phyloP scores from a whole-genome alignment of 2,888 invertebrate genomes.

The Drosophila falleni region DNA sequence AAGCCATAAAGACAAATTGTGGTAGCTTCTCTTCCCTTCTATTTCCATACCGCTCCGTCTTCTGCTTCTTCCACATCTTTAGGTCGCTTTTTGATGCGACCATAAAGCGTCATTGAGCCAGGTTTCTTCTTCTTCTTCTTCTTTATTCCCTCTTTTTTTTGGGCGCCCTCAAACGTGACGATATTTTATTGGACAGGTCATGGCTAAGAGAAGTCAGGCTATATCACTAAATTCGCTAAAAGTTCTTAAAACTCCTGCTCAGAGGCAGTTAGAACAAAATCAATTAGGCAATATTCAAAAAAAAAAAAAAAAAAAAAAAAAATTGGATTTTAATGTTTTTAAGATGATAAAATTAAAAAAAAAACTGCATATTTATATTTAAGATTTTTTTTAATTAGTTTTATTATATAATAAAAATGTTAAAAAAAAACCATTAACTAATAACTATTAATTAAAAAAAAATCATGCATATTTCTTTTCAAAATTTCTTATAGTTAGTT shows the following conservation, averaged over 20 bases:
- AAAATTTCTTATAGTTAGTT: too few species aligned
- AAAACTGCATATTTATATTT: too few species aligned
- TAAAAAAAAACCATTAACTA: too few species aligned
- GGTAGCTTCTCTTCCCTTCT: conserved; percentile 45
- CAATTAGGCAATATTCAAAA: too few species aligned
- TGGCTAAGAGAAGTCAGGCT: conserved; percentile 2
- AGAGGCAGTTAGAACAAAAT: too few species aligned
- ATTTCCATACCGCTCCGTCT: neutral
- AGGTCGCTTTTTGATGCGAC: conserved; percentile 16
- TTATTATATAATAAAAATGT: too few species aligned
- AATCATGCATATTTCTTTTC: too few species aligned
- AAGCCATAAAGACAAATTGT: conserved; percentile 76
- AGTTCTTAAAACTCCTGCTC: neutral
- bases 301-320: too few species aligned
- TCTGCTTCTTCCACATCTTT: neutral
- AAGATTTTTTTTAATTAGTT: too few species aligned
- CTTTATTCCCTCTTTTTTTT: neutral
- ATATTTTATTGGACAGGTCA: conserved; percentile 31
- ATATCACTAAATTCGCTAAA: neutral
- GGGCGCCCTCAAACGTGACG: conserved; percentile 22
- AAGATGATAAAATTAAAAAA: too few species aligned
- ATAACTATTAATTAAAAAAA: too few species aligned
- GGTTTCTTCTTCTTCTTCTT: neutral
- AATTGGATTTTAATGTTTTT: too few species aligned
- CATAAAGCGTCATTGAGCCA: conserved; percentile 29